Evolutionary conservation across 2,888 invertebrate genomes (phyloP), one percentile per base, ranked within the genome.

Genomic region (Cheilosia variabilis): DNA sequence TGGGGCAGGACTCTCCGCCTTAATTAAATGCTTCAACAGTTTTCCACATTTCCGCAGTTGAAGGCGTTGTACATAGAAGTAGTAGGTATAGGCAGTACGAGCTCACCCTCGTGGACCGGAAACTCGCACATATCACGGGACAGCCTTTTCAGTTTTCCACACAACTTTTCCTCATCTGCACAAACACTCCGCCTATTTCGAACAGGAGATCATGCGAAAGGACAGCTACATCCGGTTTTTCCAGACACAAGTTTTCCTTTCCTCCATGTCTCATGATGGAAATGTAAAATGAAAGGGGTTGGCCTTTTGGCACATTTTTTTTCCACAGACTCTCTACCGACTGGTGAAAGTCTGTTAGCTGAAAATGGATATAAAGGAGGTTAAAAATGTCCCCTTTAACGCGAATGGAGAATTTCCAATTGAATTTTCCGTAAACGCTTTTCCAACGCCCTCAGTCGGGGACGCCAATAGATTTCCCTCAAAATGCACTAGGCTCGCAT

Each of bases 151-250:
- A 68, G 63, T 65, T 65, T 80, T 58, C 27, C 31, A 41, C 75
- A 62, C 41, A 72, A 81, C 68, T 77, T 81, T 79, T 77, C 72
- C 76, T 81, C 86, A 72, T 81, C 77, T 86, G 72, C 81, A 86
- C 86, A 86, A 81, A 86, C 86, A 86, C 86, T 86, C 86, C 86
- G 86, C 86, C 86, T 86, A 86, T 86, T 86, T 86, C 72, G 68
- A 86, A 72, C 81, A 86, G 86, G 86, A 47, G 68, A 69, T 77
- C 86, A 86, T 86, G 72, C 57, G 37, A 52, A 68, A 73, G 72
- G 57, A 76, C 62, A 86, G 27, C 41, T 62, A 27, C 6, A 68
- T 77, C 78, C 72, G 62, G 71, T 5, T 76, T 69, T 76, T 43
- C 77, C 65, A 19, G n/a, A 17, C 10, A 22, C 4, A 15, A 31